These are phyloP conservation scores for Corapipo altera DNA, from an alignment of 2,113 vertebrate species.

Conservation along the genomic window DNA sequence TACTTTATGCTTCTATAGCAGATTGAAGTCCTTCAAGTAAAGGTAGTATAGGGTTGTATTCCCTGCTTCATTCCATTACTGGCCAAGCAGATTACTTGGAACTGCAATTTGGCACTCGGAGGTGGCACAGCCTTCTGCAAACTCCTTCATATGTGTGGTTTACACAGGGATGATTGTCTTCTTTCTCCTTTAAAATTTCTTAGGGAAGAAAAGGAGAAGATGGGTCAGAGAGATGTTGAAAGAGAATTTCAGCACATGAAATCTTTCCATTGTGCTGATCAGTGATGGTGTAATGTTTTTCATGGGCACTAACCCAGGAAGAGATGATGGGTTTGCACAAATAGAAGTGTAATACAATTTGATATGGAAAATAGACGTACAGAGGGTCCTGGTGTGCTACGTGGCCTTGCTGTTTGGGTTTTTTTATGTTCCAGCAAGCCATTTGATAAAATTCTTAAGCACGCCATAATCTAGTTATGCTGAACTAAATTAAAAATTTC, in stretches of 20 bases:
- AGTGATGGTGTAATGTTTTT: background rate
- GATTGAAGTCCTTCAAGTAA: background rate
- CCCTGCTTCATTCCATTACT: background rate
- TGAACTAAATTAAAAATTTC: background rate
- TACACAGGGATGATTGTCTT: background rate
- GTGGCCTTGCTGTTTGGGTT: background rate
- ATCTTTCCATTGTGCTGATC: background rate
- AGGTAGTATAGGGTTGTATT: background rate
- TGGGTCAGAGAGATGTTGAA: background rate
- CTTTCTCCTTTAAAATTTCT: background rate
- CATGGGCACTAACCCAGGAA: background rate
- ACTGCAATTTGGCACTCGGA: background rate
- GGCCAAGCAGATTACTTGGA: background rate
- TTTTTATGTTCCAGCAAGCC: background rate
- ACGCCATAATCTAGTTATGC: background rate
- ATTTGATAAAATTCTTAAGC: background rate
- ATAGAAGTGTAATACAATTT: background rate
- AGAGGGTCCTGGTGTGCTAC: background rate
- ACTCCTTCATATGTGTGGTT: background rate
- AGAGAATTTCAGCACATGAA: background rate
- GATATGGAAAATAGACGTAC: background rate
- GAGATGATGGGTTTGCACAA: background rate
- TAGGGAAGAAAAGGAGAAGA: background rate
- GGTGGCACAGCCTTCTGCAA: background rate
- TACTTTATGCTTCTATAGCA: background rate